Evolutionary conservation across 2,113 vertebrate genomes (phyloP), one percentile per base, ranked within the genome.

Genomic region (Pluvialis apricaria): DNA sequence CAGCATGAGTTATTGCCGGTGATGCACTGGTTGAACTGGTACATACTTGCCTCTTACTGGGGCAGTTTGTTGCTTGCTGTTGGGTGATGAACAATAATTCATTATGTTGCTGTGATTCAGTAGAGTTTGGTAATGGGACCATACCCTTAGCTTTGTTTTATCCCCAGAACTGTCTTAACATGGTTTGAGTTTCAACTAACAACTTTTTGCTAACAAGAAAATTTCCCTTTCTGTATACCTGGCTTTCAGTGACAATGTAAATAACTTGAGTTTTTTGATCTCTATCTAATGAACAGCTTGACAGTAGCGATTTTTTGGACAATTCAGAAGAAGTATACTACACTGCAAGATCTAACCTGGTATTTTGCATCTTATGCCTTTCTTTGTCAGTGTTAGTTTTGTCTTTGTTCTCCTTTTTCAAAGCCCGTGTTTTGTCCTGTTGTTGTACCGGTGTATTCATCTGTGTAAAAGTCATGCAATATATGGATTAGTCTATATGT

Each of bases 271-370:
- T 99, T 99, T 99, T 98, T 98, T 98, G 98, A 97, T 99, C 98
- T 98, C 97, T 99, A 36, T 99, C 98, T 99, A 98, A 99, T 98
- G 97, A 99, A 99, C 99, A 99, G 99, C 98, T 98, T 98, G 98
- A 99, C 98, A 99, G 98, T 99, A 99, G 98, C 97, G 98, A 98
- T 99, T 99, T 99, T 99, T 99, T 99, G 98, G 99, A 99, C 99
- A 99, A 98, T 99, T 99, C 99, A 98, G 99, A 99, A 98, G 99
- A 99, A 98, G 98, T 99, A 97, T 99, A 99, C 99, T 99, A 99
- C 99, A 99, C 99, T 98, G 99, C 99, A 98, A 99, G 99, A 99
- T 99, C 99, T 99, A 99, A 99, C 98, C 98, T 99, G 99, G 99
- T 99, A 99, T 98, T 98, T 99, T 98, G 97, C 36, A 54, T 97